A percentile compares a stretch with the other conserved stretches of the same genome.
Evolutionary conservation across 2,113 vertebrate species (phyloP).

Genomic region (Anthoscopus minutus): DNA sequence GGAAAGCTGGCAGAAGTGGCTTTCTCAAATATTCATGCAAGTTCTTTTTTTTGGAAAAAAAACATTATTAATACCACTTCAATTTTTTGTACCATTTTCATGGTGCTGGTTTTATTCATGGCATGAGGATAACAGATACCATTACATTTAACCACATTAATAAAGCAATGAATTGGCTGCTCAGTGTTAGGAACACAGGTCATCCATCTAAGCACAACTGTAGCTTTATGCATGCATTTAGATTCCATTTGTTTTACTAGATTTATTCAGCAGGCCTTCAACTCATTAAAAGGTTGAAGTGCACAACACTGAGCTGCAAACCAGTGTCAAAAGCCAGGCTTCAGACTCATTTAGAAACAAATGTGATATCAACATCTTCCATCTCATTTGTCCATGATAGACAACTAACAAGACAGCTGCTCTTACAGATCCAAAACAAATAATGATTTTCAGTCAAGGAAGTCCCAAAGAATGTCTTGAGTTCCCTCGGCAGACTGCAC

Average conservation of each 20-base stretch:
- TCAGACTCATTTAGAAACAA: not conserved
- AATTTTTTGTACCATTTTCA: not conserved
- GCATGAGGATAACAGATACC: not conserved
- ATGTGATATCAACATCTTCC: not conserved
- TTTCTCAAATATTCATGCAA: not conserved
- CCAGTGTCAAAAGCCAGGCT: not conserved
- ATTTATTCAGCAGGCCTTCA: not conserved
- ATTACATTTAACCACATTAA: not conserved
- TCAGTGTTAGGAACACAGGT: not conserved
- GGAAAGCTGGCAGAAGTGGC: not conserved
- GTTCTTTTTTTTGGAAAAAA: not conserved
- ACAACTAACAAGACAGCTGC: not conserved
- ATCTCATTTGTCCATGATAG: not conserved
- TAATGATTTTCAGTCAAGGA: not conserved
- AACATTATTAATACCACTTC: not conserved
- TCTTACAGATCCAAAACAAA: not conserved
- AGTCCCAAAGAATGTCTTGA: not conserved
- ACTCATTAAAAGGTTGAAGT: not conserved
- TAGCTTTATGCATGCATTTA: not conserved
- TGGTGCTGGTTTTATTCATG: not conserved
- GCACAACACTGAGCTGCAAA: not conserved
- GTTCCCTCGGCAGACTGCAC: not conserved
- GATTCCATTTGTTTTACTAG: not conserved
- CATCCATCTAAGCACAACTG: not conserved
- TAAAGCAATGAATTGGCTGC: not conserved